A percentile compares a stretch with the other conserved stretches of the same genome.
Evolutionary conservation across 2,888 invertebrate species (phyloP).

Genomic region (Atethmia centrago): DNA sequence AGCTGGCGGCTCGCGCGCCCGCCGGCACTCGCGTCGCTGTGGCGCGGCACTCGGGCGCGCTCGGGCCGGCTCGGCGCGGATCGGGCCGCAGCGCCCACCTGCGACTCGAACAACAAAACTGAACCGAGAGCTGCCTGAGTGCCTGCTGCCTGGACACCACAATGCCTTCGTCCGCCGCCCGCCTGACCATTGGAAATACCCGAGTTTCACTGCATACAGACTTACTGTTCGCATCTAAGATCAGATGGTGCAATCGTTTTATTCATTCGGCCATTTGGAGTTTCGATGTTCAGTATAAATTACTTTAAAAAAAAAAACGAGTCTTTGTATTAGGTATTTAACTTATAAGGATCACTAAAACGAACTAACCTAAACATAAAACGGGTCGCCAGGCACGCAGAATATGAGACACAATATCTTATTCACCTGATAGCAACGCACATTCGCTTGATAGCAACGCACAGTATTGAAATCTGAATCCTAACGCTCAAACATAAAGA

Average conservation of each 20-base stretch:
- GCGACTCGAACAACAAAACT: conserved; percentile 88
- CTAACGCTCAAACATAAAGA: conserved; percentile 74
- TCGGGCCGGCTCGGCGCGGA: conserved; percentile 70
- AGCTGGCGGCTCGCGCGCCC: conserved; percentile 66
- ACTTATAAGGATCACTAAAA: background rate
- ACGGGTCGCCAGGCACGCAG: conserved; percentile 30
- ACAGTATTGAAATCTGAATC: conserved; percentile 71
- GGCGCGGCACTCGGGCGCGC: conserved; percentile 72
- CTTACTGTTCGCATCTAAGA: conserved; percentile 47
- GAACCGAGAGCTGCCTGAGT: conserved; percentile 73
- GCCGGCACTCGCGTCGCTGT: conserved; percentile 58
- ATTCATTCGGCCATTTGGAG: conserved; percentile 2
- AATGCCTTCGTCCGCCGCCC: conserved; percentile 74
- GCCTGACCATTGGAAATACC: conserved; percentile 76
- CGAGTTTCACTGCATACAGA: conserved; percentile 53
- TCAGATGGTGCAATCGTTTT: conserved; percentile 49
- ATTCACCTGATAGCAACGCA: conserved; percentile 67
- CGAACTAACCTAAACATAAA: conserved; percentile 19
- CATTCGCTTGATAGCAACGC: conserved; percentile 67
- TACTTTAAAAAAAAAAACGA: conserved; percentile 14
- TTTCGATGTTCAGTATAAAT: conserved; percentile 14
- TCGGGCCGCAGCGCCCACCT: conserved; percentile 85
- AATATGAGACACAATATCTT: conserved; percentile 49
- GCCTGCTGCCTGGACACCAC: conserved; percentile 71
- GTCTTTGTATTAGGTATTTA: background rate